phyloP scores from a whole-genome alignment of 2,797 vertebrate species.

The Orientallactaga sibirica region DNA sequence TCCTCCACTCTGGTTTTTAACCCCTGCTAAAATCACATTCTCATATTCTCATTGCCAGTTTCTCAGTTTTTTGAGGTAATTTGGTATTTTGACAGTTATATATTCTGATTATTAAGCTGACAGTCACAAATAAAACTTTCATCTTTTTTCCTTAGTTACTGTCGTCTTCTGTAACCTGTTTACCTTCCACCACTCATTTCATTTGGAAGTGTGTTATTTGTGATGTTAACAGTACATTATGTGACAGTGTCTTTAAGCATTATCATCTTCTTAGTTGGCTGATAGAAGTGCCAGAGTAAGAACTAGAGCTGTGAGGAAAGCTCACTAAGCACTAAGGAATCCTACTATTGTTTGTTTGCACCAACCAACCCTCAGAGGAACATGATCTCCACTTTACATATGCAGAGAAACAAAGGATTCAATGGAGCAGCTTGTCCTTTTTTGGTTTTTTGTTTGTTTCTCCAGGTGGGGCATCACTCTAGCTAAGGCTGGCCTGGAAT shows the following conservation, averaged over 20 bases:
- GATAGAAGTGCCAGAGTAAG: not conserved
- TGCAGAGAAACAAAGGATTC: not conserved
- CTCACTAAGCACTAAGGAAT: not conserved
- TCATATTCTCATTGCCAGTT: not conserved
- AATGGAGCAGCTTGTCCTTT: no score
- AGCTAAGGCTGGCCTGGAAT: no score
- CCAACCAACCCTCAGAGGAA: not conserved
- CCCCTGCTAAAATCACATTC: conserved; percentile 14
- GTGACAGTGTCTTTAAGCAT: not conserved
- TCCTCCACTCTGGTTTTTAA: not conserved
- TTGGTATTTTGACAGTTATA: not conserved
- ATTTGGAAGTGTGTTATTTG: conserved; percentile 25
- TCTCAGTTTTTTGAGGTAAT: not conserved
- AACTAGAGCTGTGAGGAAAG: not conserved
- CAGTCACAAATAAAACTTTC: not conserved
- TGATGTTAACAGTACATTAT: not conserved
- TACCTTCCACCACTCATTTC: no score
- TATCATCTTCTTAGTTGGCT: not conserved
- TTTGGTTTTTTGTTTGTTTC: no score
- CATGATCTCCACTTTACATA: not conserved
- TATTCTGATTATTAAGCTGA: not conserved
- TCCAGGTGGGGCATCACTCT: no score
- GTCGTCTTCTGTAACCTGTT: not conserved
- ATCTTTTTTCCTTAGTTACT: not conserved
- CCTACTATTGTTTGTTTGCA: not conserved